Evolutionary conservation across 37 sponge, comb jelly and placozoan species (phyloP).

Genomic region (Crambe crambe): DNA sequence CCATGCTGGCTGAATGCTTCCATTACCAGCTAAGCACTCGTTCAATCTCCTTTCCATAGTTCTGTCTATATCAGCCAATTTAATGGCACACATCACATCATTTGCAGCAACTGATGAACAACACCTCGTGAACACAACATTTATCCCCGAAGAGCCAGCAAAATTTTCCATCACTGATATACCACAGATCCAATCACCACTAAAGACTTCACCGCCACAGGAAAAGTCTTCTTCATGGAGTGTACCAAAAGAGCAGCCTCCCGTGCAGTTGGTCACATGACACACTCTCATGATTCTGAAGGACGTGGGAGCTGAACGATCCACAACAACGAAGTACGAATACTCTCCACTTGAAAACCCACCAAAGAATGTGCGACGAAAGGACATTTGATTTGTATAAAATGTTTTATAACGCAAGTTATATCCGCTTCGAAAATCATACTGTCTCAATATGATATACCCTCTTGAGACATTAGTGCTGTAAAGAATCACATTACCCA

Average conservation of each 20-base stretch:
- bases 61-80: not conserved
- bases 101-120: not conserved
- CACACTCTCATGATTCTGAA: constrained; percentile 20
- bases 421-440: not conserved
- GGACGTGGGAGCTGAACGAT: not conserved
- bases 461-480: not conserved
- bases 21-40: not conserved
- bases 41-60: constrained; percentile 10
- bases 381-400: not conserved
- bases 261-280: not conserved
- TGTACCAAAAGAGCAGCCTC: not conserved
- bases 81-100: constrained; percentile 7
- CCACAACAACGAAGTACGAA: constrained; percentile 17
- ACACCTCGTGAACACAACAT: constrained; percentile 20
- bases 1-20: not conserved
- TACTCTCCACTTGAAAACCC: constrained; percentile 4
- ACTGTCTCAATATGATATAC: not conserved
- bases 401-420: not conserved
- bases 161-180: constrained; percentile 20
- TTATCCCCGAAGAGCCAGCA: constrained; percentile 7
- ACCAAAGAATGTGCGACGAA: not conserved
- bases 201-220: not conserved
- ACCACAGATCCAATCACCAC: constrained; percentile 17
- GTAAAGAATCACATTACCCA: not conserved
- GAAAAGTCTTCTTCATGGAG: constrained; percentile 2